Conservation (phyloP, 2,888 invertebrate genomes). For the Acrocyrtus sp. region DNA sequence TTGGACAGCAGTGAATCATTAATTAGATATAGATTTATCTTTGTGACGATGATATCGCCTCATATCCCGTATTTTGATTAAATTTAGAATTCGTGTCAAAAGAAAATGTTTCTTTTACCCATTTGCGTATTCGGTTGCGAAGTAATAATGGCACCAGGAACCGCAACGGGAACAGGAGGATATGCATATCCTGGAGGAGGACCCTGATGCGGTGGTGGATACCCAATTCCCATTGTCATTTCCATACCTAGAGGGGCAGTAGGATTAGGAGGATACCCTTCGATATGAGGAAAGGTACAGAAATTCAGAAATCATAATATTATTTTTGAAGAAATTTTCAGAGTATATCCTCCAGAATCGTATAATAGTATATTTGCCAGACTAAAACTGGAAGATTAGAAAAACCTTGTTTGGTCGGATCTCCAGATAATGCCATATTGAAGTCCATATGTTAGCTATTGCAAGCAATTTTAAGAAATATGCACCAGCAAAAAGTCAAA, state of each 20-base stretch:
- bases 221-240: conserved; percentile 39
- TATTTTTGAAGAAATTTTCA: background rate
- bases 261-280: conserved; percentile 47
- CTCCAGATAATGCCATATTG: conserved; percentile 25
- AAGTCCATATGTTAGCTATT: conserved; percentile 22
- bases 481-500: background rate
- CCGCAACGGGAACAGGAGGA: conserved; percentile 53
- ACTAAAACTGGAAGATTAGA: background rate
- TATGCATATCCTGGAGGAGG: conserved; percentile 54
- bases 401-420: too few relatives aligned
- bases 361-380: background rate
- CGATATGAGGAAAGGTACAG: conserved; percentile 11
- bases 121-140: conserved; percentile 40
- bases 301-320: background rate
- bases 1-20: too few relatives aligned
- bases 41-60: too few relatives aligned
- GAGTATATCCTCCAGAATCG: background rate
- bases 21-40: too few relatives aligned
- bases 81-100: too few relatives aligned
- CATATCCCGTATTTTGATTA: too few relatives aligned
- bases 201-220: conserved; percentile 40
- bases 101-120: conserved; percentile 11
- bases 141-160: conserved; percentile 27
- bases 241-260: conserved; percentile 17
- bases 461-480: background rate